phyloP scores from a whole-genome alignment of 1,140 invertebrate species.

The Euborellia annulipes region DNA sequence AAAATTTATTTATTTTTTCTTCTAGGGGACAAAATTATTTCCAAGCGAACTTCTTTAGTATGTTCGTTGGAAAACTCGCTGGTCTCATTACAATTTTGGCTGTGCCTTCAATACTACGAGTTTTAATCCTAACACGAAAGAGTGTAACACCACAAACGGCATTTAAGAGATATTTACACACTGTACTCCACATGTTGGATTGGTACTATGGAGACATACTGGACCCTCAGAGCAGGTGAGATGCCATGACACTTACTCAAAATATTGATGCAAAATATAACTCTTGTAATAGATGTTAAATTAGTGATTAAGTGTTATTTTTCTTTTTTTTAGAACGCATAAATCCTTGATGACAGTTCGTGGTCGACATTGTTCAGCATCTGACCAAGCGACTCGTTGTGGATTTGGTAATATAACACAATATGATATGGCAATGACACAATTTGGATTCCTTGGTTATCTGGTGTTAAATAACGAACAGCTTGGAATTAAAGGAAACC shows the following conservation, averaged over 20 bases:
- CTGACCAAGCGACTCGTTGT: conserved; percentile 27
- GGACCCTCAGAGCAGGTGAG: conserved; percentile 21
- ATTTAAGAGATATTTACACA: conserved; percentile 59
- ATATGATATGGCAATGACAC: conserved; percentile 66
- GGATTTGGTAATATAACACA: conserved; percentile 41
- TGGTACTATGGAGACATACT: conserved; percentile 55
- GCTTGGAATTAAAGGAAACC: conserved; percentile 39
- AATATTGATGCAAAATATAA: neutral
- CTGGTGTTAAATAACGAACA: conserved; percentile 44
- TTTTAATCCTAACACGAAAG: conserved; percentile 45
- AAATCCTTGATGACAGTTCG: conserved; percentile 48
- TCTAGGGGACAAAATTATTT: conserved; percentile 48
- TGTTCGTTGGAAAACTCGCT: conserved; percentile 39
- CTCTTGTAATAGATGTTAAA: neutral
- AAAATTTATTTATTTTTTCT: too few species aligned
- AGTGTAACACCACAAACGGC: conserved; percentile 43
- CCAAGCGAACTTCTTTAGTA: conserved; percentile 36
- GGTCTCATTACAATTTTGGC: conserved; percentile 44
- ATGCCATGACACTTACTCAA: neutral
- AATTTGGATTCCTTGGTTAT: conserved; percentile 74
- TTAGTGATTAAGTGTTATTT: too few species aligned
- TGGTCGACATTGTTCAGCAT: conserved; percentile 43
- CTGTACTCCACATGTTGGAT: conserved; percentile 46
- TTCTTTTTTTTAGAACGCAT: conserved; percentile 17
- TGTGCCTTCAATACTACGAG: conserved; percentile 41